Percentiles rank a stretch among this genome's conserved stretches.
Evolutionary conservation across 37 sponge, comb jelly and placozoan genomes (phyloP).

Genomic region (Eunapius fragilis): DNA sequence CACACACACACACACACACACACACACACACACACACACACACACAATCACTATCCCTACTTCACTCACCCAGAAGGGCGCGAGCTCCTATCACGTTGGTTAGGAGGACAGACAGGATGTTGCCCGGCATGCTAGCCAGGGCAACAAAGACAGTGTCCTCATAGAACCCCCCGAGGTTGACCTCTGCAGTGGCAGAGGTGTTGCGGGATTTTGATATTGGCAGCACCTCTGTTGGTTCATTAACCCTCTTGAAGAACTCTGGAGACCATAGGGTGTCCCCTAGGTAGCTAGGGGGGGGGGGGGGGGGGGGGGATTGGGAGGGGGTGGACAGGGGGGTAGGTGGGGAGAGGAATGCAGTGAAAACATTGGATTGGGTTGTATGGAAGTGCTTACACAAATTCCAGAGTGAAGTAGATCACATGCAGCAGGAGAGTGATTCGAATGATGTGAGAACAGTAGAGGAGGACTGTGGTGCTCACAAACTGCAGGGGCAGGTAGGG

Average conservation of each 20-base stretch:
- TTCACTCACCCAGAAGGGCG: conserved; percentile 35
- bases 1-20: neutral
- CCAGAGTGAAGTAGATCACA: neutral
- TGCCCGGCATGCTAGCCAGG: conserved; percentile 48
- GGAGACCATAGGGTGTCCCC: conserved; percentile 54
- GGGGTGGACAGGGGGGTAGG: neutral
- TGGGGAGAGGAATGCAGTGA: neutral
- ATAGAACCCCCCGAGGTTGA: conserved; percentile 33
- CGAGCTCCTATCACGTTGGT: conserved; percentile 46
- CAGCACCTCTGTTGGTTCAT: neutral
- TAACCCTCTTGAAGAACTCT: conserved; percentile 43
- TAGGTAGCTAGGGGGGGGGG: neutral
- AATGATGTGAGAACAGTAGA: neutral
- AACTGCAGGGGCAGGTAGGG: neutral
- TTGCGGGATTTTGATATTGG: neutral
- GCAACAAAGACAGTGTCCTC: conserved; percentile 62
- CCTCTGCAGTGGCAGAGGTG: neutral
- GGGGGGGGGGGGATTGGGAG: neutral
- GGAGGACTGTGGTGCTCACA: neutral
- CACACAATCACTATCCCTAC: neutral
- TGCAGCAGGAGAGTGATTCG: neutral
- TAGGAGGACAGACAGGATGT: conserved; percentile 33
- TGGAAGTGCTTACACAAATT: neutral
- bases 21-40: neutral
- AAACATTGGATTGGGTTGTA: neutral